Evolutionary conservation across 2,113 vertebrate genomes (phyloP).

Genomic region (Athene noctua): DNA sequence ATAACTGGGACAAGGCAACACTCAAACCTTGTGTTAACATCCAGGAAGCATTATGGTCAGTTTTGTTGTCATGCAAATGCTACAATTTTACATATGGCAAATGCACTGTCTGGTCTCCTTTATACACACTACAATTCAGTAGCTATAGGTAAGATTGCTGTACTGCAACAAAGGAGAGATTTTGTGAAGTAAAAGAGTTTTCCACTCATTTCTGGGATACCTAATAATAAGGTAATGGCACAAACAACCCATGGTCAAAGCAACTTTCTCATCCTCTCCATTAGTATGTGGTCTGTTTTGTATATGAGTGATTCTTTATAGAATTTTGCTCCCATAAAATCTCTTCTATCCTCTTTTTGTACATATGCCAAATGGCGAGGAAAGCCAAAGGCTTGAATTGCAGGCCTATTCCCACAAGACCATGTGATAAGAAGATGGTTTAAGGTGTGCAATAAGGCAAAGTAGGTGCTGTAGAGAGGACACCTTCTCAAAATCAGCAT

Average conservation of each 20-base stretch:
- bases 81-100: not conserved
- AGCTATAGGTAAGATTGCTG: not conserved
- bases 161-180: not conserved
- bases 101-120: not conserved
- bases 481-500: not conserved
- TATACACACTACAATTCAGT: not conserved
- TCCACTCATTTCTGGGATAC: not conserved
- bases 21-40: not conserved
- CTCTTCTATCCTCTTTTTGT: conserved; percentile 7
- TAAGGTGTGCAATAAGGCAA: not conserved
- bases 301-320: not conserved
- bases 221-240: not conserved
- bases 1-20: not conserved
- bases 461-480: not conserved
- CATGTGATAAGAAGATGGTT: not conserved
- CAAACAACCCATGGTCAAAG: not conserved
- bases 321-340: conserved; percentile 40
- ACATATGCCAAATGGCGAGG: not conserved
- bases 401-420: not conserved
- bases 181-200: not conserved
- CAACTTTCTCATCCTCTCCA: not conserved
- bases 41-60: not conserved
- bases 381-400: conserved; percentile 30
- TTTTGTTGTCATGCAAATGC: not conserved
- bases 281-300: not conserved